A percentile compares a stretch with the other conserved stretches of the same genome.
Evolutionary conservation across 2,888 invertebrate genomes (phyloP).

Genomic region (Gibbula magus): DNA sequence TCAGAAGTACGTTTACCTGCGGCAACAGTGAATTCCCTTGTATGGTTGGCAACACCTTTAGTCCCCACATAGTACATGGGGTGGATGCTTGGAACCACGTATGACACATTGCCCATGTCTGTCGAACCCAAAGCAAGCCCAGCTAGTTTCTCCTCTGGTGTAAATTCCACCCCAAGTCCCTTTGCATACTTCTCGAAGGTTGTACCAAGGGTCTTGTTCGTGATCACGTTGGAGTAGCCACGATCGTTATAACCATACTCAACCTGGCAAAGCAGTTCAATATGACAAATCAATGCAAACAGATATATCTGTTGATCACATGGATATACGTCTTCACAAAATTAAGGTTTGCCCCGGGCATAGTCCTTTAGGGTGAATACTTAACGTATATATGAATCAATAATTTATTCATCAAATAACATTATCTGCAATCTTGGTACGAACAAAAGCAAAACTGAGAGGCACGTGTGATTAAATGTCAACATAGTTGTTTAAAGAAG

Average conservation of each 20-base stretch:
- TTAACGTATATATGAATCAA: no score
- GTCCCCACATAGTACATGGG: slow-evolving; percentile 66
- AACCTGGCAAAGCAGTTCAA: slow-evolving; percentile 47
- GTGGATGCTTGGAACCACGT: slow-evolving; percentile 71
- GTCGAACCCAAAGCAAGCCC: slow-evolving; percentile 55
- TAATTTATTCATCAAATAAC: no score
- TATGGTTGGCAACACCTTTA: slow-evolving; percentile 55
- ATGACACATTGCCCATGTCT: slow-evolving; percentile 73
- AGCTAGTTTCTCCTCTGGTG: slow-evolving; percentile 38
- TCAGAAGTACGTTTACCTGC: slow-evolving; percentile 53
- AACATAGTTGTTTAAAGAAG: no score
- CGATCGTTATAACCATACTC: slow-evolving; percentile 53
- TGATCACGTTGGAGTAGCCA: slow-evolving; percentile 63
- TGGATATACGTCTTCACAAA: not conserved
- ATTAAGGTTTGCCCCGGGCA: no score
- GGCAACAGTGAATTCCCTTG: slow-evolving; percentile 64
- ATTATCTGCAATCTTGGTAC: no score
- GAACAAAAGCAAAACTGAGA: no score
- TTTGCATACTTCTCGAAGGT: slow-evolving; percentile 63
- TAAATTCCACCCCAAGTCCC: slow-evolving; percentile 56
- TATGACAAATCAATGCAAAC: not conserved
- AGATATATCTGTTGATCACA: no score
- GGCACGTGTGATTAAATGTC: no score
- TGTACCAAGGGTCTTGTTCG: slow-evolving; percentile 63
- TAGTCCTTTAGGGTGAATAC: no score